Evolutionary conservation across 92 coral and sea anemone species (phyloP), one percentile per base, ranked within the genome.

Genomic region (Phymanthus crucifer): DNA sequence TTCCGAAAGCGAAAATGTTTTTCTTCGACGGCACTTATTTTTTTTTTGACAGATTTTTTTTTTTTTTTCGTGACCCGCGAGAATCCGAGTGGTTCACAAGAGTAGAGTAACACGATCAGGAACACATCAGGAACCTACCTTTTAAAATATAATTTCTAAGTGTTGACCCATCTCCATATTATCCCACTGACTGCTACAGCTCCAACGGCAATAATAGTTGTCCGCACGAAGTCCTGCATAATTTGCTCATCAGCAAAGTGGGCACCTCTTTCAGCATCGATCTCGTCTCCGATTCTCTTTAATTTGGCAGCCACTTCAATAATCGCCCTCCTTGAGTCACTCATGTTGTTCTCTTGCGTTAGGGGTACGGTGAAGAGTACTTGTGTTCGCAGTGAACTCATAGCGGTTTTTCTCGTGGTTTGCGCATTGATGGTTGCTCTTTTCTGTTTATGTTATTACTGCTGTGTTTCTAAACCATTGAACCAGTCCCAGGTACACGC

Each of bases 81-180:
- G 27, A 47, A 32, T 56, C 10, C 38, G 43, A 27, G 40, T 11
- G 47, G 40, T 16, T 27, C 24, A 29, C 19, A 19, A 77, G 23
- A 35, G 38, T 54, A 33, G 48, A 24, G 32, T n/a, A 34, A 9
- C 8, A 37, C n/a, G n/a, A 31, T 46, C 31, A 43, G 35, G 17
- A 29, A 32, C 18, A 32, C n/a, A 17, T 75, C 21, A 75, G 45
- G 32, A 75, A 75, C 36, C 36, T n/a, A 52, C 64, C 79, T 38
- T 32, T 12, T 16, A 1, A 34, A 54, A 26, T 17, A 71, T 40
- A 11, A 3, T 4, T 9, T 6, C 72, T 77, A 77, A 38, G 72
- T 77, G 32, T 75, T 82, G 3, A 82, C 74, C 86, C 86, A 82
- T 73, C 80, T 70, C 86, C 86, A 82, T 45, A 82, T 52, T 40